These are phyloP conservation scores for Phenganax stokvisi DNA, from an alignment of 92 coral and sea anemone species.

Conservation along the genomic window DNA sequence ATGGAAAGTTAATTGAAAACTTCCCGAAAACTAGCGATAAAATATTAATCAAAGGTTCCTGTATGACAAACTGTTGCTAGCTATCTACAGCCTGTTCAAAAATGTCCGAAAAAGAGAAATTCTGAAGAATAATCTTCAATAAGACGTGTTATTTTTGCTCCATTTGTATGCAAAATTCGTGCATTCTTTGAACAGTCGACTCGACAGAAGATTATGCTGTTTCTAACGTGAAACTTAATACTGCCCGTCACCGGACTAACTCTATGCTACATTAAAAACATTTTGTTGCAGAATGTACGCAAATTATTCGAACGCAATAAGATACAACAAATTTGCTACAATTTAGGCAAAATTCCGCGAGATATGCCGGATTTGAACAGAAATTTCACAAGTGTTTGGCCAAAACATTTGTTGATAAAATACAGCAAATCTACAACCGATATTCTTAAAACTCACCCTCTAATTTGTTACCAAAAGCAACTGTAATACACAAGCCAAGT, in stretches of 20 bases:
- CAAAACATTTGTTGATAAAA: slow-evolving; percentile 2
- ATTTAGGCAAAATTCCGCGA: background rate
- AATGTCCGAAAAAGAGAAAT: background rate
- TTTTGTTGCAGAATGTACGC: background rate
- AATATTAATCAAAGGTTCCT: slow-evolving; percentile 2
- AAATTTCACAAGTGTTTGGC: no score
- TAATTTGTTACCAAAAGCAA: slow-evolving; percentile 7
- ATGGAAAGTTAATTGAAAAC: background rate
- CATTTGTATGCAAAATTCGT: background rate
- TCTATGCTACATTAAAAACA: background rate
- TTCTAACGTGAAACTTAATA: slow-evolving; percentile 14
- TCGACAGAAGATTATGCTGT: background rate
- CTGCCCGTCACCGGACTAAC: background rate
- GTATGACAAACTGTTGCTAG: background rate
- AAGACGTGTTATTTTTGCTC: background rate
- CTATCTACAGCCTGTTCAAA: background rate
- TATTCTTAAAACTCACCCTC: background rate
- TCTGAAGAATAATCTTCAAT: background rate
- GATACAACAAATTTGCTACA: background rate
- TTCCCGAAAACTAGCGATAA: background rate
- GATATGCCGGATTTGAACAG: no score
- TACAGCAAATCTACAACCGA: background rate
- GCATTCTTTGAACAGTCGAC: background rate
- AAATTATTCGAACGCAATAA: background rate
- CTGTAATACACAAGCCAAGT: background rate